Evolutionary conservation across 1,140 invertebrate species (phyloP), one percentile per base, ranked within the genome.

Genomic region (Eubasilissa regina): DNA sequence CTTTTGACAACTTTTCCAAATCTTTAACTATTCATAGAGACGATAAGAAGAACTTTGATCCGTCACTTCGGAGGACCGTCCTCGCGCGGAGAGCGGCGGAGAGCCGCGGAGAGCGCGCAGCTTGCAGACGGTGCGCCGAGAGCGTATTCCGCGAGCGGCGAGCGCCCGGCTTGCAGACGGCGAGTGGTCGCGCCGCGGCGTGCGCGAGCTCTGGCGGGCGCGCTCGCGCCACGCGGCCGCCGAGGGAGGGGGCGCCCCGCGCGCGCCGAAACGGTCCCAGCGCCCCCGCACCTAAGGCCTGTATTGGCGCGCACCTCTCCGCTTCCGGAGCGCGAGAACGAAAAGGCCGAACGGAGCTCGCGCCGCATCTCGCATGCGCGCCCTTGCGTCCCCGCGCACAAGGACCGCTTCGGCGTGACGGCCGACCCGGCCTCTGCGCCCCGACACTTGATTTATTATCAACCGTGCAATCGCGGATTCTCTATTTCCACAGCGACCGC

Each of bases 401-500:
- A 8, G n/a, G 48, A 3, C 48, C 1, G n/a, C 1, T 13, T 51
- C n/a, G 9, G 12, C 44, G 1, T 45, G 21, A 45, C 44, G 19
- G 55, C 21, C 21, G 17, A 17, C 19, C 21, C 43, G 13, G 15
- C n/a, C 13, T 8, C 17, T 68, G 44, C 45, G 15, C 21, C 44
- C 44, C 43, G 62, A 66, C 62, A 66, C 48, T 56, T 79, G 77
- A 81, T 81, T 79, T 78, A 81, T 79, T 79, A 79, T 73, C 75
- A 60, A 35, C 73, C 48, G 62, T 78, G 80, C 80, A 81, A 81
- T 81, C 80, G 72, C 73, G 66, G 78, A 72, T 79, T 73, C 51
- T 68, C 74, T 47, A 12, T 51, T 51, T 21, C 35, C 17, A 19
- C 58, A 11, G 79, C 53, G 43, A 44, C 43, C 68, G 48, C 13